Evolutionary conservation across 1,140 invertebrate genomes (phyloP).

Genomic region (Drosophila melanica): DNA sequence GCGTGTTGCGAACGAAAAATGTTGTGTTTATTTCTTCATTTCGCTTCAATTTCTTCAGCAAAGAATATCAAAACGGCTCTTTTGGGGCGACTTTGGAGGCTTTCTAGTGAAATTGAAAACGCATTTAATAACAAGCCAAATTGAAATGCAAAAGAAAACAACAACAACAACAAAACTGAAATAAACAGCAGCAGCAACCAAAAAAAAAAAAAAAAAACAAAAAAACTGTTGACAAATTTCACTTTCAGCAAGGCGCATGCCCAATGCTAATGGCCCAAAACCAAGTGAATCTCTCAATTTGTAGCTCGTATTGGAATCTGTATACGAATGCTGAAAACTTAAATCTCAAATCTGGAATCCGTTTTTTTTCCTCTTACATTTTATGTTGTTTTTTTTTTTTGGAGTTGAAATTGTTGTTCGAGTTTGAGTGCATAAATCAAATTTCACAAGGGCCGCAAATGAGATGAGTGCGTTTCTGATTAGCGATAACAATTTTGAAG

Average conservation of each 20-base stretch:
- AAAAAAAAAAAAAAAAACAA: slow-evolving; percentile 17
- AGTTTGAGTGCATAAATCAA: slow-evolving; percentile 32
- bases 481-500: slow-evolving; percentile 42
- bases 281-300: slow-evolving; percentile 33
- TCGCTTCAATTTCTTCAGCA: slow-evolving; percentile 57
- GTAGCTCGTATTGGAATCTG: background rate
- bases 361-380: background rate
- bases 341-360: background rate
- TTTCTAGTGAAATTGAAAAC: slow-evolving; percentile 82
- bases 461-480: slow-evolving; percentile 50
- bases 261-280: slow-evolving; percentile 16
- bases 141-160: slow-evolving; percentile 42
- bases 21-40: slow-evolving; percentile 66
- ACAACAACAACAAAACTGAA: slow-evolving; percentile 11
- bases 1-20: slow-evolving; percentile 38
- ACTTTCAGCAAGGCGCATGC: slow-evolving; percentile 56
- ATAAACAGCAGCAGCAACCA: too few species aligned
- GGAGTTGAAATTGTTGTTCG: slow-evolving; percentile 8
- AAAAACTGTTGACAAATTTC: slow-evolving; percentile 58
- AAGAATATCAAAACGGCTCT: slow-evolving; percentile 71
- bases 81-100: slow-evolving; percentile 34
- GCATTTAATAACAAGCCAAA: slow-evolving; percentile 64
- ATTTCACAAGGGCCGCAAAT: slow-evolving; percentile 42
- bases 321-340: background rate
- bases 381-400: background rate